A percentile compares a stretch with the other conserved stretches of the same genome.
Evolutionary conservation across 2,113 vertebrate species (phyloP).

Genomic region (Chlamydotis undulata): DNA sequence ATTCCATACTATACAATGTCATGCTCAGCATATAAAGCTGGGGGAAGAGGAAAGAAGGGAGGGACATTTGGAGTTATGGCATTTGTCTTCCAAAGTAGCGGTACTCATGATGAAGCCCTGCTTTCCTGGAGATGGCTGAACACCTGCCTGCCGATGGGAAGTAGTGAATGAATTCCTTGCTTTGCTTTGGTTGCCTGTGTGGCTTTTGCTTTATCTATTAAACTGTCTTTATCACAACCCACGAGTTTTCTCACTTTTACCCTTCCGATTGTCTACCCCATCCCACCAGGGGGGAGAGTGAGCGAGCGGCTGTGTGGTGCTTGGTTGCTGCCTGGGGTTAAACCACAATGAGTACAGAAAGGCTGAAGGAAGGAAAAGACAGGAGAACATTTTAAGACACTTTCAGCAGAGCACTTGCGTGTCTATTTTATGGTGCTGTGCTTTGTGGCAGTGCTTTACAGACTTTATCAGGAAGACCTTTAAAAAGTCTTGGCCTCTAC

Average conservation of each 20-base stretch:
- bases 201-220: background rate
- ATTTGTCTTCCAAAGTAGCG: background rate
- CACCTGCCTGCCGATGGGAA: background rate
- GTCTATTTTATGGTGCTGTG: accelerated
- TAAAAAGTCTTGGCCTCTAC: background rate
- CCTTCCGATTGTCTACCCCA: too few species aligned
- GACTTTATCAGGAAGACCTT: background rate
- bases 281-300: accelerated
- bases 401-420: background rate
- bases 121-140: background rate
- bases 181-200: background rate
- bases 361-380: background rate
- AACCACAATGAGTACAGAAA: background rate
- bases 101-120: background rate
- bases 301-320: accelerated
- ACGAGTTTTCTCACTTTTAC: background rate
- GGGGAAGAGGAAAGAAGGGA: background rate
- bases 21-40: background rate
- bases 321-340: background rate
- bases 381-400: background rate
- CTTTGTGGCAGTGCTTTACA: background rate
- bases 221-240: background rate
- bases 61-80: accelerated
- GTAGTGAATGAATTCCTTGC: background rate
- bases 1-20: accelerated